phyloP scores from a whole-genome alignment of 2,797 vertebrate species.

The Phylloscopus collybita region DNA sequence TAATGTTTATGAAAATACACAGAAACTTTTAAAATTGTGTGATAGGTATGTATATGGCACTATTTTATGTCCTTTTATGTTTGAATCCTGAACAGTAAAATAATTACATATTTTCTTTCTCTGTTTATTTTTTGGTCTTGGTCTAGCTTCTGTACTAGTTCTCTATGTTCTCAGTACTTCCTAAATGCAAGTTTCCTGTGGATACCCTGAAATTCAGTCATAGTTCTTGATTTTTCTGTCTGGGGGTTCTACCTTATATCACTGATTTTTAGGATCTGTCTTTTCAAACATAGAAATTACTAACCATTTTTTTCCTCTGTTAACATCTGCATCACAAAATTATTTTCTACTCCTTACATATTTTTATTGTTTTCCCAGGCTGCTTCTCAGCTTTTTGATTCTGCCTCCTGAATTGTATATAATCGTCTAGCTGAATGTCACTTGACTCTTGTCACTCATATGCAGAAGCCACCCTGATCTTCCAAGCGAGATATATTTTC shows the following conservation, averaged over 20 bases:
- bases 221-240: background rate
- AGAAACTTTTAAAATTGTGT: background rate
- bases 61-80: background rate
- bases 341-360: background rate
- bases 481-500: background rate
- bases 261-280: background rate
- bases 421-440: background rate
- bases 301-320: background rate
- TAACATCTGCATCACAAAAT: background rate
- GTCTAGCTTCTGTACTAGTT: background rate
- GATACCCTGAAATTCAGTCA: background rate
- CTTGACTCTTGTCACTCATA: background rate
- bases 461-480: background rate
- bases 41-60: background rate
- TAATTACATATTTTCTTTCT: background rate
- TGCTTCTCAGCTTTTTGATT: background rate
- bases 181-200: background rate
- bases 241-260: background rate
- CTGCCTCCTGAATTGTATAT: background rate
- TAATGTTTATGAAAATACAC: background rate
- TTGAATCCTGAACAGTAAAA: background rate
- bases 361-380: background rate
- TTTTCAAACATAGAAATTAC: background rate
- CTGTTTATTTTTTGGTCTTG: background rate
- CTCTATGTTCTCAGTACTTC: background rate